Conservation (phyloP, 2,113 vertebrate species). For the Cyrtonyx montezumae region DNA sequence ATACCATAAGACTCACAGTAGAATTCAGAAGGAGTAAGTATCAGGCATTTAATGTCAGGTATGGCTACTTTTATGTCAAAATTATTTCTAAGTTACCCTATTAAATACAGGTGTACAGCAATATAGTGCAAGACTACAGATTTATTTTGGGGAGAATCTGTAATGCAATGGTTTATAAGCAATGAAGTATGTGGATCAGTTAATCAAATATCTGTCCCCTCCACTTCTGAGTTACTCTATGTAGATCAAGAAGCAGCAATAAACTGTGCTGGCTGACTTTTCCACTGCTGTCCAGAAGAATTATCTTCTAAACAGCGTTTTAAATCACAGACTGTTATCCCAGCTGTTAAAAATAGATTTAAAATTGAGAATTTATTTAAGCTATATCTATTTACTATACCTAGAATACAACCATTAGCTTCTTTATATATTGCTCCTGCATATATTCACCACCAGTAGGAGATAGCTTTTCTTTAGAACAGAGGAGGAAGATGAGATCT, state of each 20-base stretch:
- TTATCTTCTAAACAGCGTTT: constrained; percentile 57
- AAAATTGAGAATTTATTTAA: constrained; percentile 55
- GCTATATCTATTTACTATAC: neutral
- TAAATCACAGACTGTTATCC: constrained; percentile 70
- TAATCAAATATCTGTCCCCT: constrained; percentile 28
- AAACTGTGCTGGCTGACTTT: constrained; percentile 54
- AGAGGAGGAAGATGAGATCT: neutral
- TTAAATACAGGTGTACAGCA: neutral
- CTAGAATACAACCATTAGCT: neutral
- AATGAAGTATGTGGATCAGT: constrained; percentile 41
- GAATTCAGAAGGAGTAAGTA: neutral
- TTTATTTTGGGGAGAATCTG: neutral
- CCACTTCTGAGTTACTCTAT: constrained; percentile 14
- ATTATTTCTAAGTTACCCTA: neutral
- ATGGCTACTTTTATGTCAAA: neutral
- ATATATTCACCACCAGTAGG: neutral
- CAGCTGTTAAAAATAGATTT: constrained; percentile 61
- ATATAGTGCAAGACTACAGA: neutral
- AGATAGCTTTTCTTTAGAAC: neutral
- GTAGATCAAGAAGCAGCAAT: constrained; percentile 32
- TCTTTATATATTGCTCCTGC: neutral
- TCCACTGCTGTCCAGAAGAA: constrained; percentile 62
- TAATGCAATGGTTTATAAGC: neutral
- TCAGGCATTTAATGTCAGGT: neutral
- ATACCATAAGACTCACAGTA: neutral